Base-by-base conservation (phyloP, 2,888 invertebrate species). In the Conus canariensis region DNA sequence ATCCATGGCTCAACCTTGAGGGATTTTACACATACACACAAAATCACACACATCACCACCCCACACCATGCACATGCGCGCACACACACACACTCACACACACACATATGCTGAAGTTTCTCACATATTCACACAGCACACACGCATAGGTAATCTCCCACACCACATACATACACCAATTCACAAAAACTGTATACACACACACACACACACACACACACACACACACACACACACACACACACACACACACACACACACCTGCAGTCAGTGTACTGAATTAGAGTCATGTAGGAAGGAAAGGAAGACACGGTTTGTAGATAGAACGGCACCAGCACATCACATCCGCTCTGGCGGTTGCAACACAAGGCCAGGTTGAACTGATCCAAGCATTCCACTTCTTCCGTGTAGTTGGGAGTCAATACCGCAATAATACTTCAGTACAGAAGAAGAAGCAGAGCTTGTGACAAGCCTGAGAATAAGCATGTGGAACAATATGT, bases 341-440 rank as follows among this genome's bases (percentile, higher is more conserved):
- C 92, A 10, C 92, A 90, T 45, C 92, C 91, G 10, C 92, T 91
- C 30, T 93, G 91, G 45, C 95, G 92, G 90, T 95, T 95, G 89
- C 95, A 94, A 92, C 96, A 96, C 91, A 95, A 93, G n/a, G 95
- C 96, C 92, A 96, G 93, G 91, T 95, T 96, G 92, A 94, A 96
- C 92, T 94, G 94, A 88, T 96, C 96, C 87, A 95, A 87, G 91
- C 96, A 95, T 25, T 93, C 92, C 8, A 89, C 82, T 88, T 91
- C 93, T 30, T 92, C 91, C 59, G 95, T 87, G 90, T 94, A 96
- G 12, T 92, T 90, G 19, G 93, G 93, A 1, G 94, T 94, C 92
- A 95, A 90, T 22, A 96, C 88, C 0, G 94, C 93, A 9, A 96
- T 92, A 25, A 95, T 94, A 90, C 95, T 95, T 58, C 6, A 58